A percentile compares a stretch with the other conserved stretches of the same genome.
phyloP scores from a whole-genome alignment of 2,797 vertebrate genomes.

The Myotis findleyi region DNA sequence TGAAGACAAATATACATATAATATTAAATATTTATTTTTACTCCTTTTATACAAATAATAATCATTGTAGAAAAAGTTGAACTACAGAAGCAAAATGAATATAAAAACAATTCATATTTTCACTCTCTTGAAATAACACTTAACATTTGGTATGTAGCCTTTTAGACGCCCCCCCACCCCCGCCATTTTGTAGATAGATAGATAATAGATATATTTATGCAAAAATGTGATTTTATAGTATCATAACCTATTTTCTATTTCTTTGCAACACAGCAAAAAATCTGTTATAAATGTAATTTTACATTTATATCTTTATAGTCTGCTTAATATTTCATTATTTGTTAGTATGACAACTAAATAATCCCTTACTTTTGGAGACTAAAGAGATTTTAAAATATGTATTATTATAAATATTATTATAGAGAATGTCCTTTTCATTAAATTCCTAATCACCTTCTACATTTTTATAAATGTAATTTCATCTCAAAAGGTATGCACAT shows the following conservation, averaged over 20 bases:
- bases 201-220: background rate
- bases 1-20: background rate
- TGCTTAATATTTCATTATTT: background rate
- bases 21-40: slow-evolving; percentile 20
- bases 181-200: background rate
- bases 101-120: slow-evolving; percentile 1
- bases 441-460: background rate
- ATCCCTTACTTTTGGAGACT: background rate
- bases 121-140: slow-evolving; percentile 75
- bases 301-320: background rate
- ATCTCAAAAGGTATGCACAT: background rate
- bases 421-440: background rate
- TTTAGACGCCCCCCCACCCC: background rate
- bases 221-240: background rate
- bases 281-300: background rate
- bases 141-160: background rate
- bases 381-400: background rate
- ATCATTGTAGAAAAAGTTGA: slow-evolving; percentile 45
- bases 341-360: background rate
- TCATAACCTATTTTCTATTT: background rate
- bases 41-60: slow-evolving; percentile 18
- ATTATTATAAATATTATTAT: background rate
- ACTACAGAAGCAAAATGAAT: background rate
- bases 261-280: background rate
- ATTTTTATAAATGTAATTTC: background rate